These are phyloP conservation scores for Mormyrops boulengeri DNA, from an alignment of 2,797 vertebrate species.

Conservation along the genomic window DNA sequence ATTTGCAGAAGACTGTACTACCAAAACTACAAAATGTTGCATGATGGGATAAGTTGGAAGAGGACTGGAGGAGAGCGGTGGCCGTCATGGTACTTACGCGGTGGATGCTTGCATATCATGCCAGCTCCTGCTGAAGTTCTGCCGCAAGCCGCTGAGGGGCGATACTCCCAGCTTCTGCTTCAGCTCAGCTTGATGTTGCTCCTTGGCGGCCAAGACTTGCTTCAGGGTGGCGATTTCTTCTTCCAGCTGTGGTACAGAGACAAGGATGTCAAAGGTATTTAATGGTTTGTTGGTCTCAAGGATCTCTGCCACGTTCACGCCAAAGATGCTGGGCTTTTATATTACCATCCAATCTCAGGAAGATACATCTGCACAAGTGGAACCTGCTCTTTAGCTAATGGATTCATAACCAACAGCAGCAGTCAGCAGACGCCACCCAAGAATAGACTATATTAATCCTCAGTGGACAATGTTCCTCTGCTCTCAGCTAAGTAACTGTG, in stretches of 20 bases:
- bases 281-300: neutral
- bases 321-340: neutral
- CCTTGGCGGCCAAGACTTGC: constrained; percentile 89
- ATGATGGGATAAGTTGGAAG: neutral
- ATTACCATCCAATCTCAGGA: neutral
- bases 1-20: neutral
- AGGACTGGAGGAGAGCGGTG: neutral
- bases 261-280: neutral
- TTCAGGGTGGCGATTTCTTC: constrained; percentile 91
- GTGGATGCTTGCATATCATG: constrained; percentile 84
- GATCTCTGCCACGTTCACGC: neutral
- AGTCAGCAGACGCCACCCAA: neutral
- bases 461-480: neutral
- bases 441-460: neutral
- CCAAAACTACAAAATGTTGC: neutral
- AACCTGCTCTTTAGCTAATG: neutral
- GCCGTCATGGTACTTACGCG: constrained; percentile 71
- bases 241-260: constrained; percentile 69
- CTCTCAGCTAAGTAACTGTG: neutral
- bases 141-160: constrained; percentile 78
- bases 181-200: constrained; percentile 83
- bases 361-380: neutral
- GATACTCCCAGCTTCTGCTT: constrained; percentile 85
- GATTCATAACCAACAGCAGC: neutral
- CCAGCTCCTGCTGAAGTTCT: constrained; percentile 90